A percentile compares a stretch with the other conserved stretches of the same genome.
Conservation (phyloP, 2,888 invertebrate species). For the Sicus ferrugineus region DNA sequence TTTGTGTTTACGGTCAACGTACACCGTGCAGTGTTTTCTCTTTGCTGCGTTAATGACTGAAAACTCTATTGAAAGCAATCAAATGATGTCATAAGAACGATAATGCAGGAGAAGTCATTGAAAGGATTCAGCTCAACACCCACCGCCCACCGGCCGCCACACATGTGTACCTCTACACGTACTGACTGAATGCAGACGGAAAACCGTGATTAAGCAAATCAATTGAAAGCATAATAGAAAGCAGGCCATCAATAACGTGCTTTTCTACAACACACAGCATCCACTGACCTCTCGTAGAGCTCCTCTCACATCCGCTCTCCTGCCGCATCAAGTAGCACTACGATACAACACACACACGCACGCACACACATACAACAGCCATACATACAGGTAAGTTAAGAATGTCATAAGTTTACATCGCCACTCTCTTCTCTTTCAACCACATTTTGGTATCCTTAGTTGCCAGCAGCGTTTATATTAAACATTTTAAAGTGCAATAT, state of each 20-base stretch:
- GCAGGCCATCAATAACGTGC: background rate
- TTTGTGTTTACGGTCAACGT: constrained; percentile 17
- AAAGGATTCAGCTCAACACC: background rate
- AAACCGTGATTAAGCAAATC: background rate
- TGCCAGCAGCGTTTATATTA: no score
- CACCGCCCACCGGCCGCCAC: background rate
- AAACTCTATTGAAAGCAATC: background rate
- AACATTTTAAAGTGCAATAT: no score
- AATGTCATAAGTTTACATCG: background rate
- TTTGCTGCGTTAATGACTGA: background rate
- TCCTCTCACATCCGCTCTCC: background rate
- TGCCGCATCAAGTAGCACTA: background rate
- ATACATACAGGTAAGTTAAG: no score
- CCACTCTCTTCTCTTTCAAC: no score
- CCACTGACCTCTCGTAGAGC: background rate
- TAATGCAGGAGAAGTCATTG: background rate
- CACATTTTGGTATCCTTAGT: no score
- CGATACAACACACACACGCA: no score
- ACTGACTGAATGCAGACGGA: background rate
- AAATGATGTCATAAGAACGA: background rate
- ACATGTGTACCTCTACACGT: background rate
- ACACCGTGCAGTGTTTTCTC: constrained; percentile 1
- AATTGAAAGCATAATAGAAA: background rate
- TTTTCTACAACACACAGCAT: background rate
- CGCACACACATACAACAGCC: no score